phyloP scores from a whole-genome alignment of 1,140 invertebrate species.

The Bradysia coprophila region DNA sequence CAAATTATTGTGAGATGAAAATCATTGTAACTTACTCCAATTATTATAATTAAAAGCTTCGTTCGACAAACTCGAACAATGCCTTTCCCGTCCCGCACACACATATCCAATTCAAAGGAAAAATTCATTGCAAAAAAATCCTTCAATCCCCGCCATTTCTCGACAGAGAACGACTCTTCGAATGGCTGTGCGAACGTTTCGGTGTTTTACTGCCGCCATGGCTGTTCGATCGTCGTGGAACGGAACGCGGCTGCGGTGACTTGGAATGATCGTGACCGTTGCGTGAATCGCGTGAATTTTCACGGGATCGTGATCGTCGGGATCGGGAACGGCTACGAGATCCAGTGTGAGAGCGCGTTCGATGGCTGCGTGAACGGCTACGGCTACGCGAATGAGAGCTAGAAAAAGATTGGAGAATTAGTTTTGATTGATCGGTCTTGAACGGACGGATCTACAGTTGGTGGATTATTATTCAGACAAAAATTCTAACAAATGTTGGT shows the following conservation, averaged over 20 bases:
- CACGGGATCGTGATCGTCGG: conserved; percentile 5
- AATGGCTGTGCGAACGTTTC: conserved; percentile 1
- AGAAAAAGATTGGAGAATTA: conserved; percentile 24
- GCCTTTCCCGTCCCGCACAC: too few species aligned
- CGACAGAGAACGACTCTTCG: background rate
- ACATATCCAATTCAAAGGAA: too few species aligned
- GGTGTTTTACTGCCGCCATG: conserved; percentile 2
- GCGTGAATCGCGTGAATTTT: background rate
- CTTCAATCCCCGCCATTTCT: background rate
- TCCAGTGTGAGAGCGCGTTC: conserved; percentile 21
- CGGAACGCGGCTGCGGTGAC: background rate
- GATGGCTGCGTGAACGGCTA: conserved; percentile 18
- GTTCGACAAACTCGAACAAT: too few species aligned
- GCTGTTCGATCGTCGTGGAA: background rate
- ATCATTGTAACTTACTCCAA: too few species aligned
- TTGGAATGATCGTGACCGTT: conserved; percentile 2
- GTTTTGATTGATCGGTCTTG: conserved; percentile 13
- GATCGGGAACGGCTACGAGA: conserved; percentile 21
- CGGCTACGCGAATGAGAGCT: conserved; percentile 29
- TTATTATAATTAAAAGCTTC: too few species aligned
- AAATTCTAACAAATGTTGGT: too few species aligned
- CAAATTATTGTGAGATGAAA: too few species aligned
- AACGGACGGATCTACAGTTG: too few species aligned
- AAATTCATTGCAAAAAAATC: too few species aligned
- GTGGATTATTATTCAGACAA: too few species aligned